Percentiles rank a stretch among this genome's conserved stretches.
These are phyloP conservation scores for Gymnoscopelus braueri DNA, from an alignment of 2,797 vertebrate species.

Conservation along the genomic window DNA sequence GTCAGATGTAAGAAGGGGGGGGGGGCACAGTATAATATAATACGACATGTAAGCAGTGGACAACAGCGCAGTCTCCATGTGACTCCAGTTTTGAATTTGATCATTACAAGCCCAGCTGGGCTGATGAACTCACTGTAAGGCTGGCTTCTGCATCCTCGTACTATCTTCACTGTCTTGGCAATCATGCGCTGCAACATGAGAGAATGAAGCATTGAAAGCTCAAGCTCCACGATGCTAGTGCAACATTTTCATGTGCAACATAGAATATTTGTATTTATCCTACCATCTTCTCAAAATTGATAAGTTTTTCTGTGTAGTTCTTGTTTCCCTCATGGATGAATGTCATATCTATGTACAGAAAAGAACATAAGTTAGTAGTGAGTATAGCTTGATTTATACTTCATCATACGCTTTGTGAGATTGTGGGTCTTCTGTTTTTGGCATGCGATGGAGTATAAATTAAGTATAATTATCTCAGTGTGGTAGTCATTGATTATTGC, in stretches of 20 bases:
- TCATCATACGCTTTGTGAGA: no score
- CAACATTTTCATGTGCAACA: background rate
- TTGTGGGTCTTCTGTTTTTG: no score
- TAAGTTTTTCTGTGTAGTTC: conserved; percentile 89
- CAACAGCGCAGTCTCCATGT: no score
- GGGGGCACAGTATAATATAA: no score
- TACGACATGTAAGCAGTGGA: no score
- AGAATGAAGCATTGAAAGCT: conserved; percentile 6
- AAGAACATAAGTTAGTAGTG: background rate
- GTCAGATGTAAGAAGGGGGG: no score
- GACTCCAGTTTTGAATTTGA: background rate
- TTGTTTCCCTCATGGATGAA: conserved; percentile 97
- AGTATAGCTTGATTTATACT: background rate
- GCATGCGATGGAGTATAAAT: no score
- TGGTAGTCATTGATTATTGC: no score
- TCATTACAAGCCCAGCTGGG: background rate
- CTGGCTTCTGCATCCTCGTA: conserved; percentile 88
- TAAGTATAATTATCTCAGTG: no score
- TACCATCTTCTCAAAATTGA: conserved; percentile 99
- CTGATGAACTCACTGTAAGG: conserved; percentile 79
- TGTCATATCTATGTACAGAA: conserved; percentile 86
- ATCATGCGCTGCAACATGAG: conserved; percentile 87
- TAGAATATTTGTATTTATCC: conserved; percentile 39
- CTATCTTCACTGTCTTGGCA: conserved; percentile 87
- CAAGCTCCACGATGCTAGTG: background rate